Evolutionary conservation across 1,140 invertebrate species (phyloP), one percentile per base, ranked within the genome.

Genomic region (Ridgeia piscesae): DNA sequence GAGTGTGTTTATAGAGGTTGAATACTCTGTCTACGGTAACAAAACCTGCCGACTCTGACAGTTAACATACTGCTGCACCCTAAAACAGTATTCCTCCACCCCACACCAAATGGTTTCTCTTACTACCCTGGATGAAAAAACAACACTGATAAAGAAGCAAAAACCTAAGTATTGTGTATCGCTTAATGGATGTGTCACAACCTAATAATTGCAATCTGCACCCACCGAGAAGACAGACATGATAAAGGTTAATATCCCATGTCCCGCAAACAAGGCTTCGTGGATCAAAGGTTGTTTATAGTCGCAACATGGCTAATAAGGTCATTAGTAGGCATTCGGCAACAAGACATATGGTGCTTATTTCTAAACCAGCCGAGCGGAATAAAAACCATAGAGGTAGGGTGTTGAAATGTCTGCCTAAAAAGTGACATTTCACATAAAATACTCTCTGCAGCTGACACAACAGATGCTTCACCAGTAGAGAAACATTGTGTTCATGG

Each of bases 201-300:
- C 17, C 8, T 31, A 77, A 77, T 31, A 77, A 77, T 77, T 31
- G 17, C 17, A 21, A 21, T 31, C 58, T 77, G 42, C 42, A 4
- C 42, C 42, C 42, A 42, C 11, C 4, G 42, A 27, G 58, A 77
- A 77, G 58, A 77, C 58, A 77, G 58, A 77, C 58, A 77, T 77
- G 58, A 77, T 77, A 77, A 77, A 77, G 58, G 27, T 77, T 77
- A 77, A 77, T 77, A 77, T 77, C 58, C 58, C 58, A 77, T 77
- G 58, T 77, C 58, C 4, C 58, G 27, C 58, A 77, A 27, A 77
- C 58, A 77, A 21, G 27, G 58, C 58, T 77, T 27, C 58, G 27
- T 77, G 58, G 14, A 17, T 77, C 58, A 77, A 77, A 77, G 17
- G 58, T 77, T 27, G 17, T 77, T 77, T 17, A 77, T 77, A 77